phyloP scores from a whole-genome alignment of 2,113 vertebrate genomes.

The Antigone vipio region DNA sequence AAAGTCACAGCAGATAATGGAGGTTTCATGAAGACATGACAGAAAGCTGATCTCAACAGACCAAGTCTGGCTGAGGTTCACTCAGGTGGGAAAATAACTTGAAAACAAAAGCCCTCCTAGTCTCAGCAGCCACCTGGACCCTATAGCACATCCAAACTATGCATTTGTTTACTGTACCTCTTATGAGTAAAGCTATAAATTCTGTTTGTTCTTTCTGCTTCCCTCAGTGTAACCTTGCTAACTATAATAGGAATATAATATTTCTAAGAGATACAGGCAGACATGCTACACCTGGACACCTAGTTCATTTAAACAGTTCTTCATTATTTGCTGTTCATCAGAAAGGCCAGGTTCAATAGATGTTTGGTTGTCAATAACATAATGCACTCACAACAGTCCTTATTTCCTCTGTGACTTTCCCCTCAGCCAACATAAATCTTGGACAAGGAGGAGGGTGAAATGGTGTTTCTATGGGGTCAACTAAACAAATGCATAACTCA shows the following conservation, averaged over 20 bases:
- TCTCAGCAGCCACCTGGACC: background rate
- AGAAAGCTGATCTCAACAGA: background rate
- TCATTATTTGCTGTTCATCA: background rate
- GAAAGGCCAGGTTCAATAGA: background rate
- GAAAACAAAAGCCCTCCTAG: background rate
- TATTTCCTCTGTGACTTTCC: background rate
- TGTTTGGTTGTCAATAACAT: background rate
- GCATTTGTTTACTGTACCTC: background rate
- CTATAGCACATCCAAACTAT: background rate
- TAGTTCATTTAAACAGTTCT: background rate
- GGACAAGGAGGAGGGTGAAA: background rate
- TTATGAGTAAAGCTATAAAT: background rate
- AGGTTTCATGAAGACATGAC: background rate
- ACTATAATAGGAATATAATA: background rate
- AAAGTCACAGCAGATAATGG: background rate
- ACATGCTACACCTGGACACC: background rate
- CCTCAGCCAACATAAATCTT: background rate
- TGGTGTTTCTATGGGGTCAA: background rate
- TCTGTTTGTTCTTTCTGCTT: background rate
- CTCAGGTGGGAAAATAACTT: background rate
- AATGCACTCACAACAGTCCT: rapidly evolving
- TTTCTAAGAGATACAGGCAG: background rate
- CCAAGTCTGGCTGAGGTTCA: background rate
- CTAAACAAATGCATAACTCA: background rate
- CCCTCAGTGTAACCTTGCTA: background rate